phyloP scores from a whole-genome alignment of 2,113 vertebrate species.

The Nanorana parkeri region DNA sequence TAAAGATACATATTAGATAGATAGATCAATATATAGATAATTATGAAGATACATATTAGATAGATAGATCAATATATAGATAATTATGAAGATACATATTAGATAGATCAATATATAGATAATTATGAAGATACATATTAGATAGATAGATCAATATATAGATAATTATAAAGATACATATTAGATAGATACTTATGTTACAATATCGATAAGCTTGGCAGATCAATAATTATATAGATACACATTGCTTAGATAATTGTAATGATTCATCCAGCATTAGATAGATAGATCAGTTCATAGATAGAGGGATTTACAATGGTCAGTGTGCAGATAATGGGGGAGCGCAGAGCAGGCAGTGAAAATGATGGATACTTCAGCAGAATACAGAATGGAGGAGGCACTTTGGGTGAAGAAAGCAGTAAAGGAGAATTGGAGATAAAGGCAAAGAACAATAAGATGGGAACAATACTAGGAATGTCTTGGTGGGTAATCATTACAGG shows the following conservation, averaged over 20 bases:
- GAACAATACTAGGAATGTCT: slow-evolving; percentile 24
- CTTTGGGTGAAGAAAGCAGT: slow-evolving; percentile 5
- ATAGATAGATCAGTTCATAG: neutral
- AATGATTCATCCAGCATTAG: neutral
- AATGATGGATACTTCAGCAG: neutral
- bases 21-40: no score
- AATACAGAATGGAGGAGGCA: neutral
- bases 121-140: no score
- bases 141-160: no score
- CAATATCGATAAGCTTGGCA: no score
- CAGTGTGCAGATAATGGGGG: neutral
- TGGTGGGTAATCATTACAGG: neutral
- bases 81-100: no score
- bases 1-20: no score
- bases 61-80: no score
- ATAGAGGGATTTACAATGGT: neutral
- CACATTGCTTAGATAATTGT: neutral
- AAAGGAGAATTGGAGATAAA: slow-evolving; percentile 17
- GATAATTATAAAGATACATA: no score
- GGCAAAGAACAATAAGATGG: slow-evolving; percentile 6
- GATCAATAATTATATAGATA: no score
- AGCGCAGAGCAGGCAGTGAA: neutral
- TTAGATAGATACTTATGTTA: no score
- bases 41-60: no score
- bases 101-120: no score